Percentiles rank a stretch among this genome's conserved stretches.
Evolutionary conservation across 2,113 vertebrate genomes (phyloP).

Genomic region (Jacana jacana): DNA sequence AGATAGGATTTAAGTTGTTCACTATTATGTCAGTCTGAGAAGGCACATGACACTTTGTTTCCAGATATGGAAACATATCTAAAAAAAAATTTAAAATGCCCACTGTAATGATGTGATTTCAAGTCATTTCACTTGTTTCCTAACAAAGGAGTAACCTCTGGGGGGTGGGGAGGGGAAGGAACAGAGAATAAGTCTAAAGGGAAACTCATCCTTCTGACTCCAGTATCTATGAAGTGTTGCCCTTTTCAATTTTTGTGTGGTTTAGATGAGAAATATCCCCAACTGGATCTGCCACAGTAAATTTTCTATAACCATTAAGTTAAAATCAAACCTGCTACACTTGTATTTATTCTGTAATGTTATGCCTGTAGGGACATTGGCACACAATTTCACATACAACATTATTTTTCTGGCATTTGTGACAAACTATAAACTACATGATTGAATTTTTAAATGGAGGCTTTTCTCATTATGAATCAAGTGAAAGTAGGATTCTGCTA

Average conservation of each 20-base stretch:
- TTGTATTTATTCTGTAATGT: not conserved
- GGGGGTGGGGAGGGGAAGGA: no score
- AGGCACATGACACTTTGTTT: not conserved
- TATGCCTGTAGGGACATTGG: not conserved
- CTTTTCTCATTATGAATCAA: not conserved
- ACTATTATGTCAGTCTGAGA: not conserved
- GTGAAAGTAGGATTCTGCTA: not conserved
- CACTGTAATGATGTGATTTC: not conserved
- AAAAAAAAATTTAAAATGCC: not conserved
- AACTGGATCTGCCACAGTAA: not conserved
- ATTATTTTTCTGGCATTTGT: slow-evolving; percentile 4
- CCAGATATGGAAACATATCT: not conserved
- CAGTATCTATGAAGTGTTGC: not conserved
- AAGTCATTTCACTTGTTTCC: not conserved
- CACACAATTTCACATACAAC: not conserved
- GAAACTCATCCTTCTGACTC: not conserved
- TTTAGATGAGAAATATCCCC: not conserved
- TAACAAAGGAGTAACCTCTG: not conserved
- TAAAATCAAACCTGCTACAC: not conserved
- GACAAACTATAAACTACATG: not conserved
- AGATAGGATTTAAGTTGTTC: not conserved
- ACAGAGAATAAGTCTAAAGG: not conserved
- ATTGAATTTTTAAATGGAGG: not conserved
- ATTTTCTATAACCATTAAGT: not conserved
- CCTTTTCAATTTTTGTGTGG: not conserved